These are phyloP conservation scores for Argya squamiceps DNA, from an alignment of 2,797 vertebrate species.

Conservation along the genomic window DNA sequence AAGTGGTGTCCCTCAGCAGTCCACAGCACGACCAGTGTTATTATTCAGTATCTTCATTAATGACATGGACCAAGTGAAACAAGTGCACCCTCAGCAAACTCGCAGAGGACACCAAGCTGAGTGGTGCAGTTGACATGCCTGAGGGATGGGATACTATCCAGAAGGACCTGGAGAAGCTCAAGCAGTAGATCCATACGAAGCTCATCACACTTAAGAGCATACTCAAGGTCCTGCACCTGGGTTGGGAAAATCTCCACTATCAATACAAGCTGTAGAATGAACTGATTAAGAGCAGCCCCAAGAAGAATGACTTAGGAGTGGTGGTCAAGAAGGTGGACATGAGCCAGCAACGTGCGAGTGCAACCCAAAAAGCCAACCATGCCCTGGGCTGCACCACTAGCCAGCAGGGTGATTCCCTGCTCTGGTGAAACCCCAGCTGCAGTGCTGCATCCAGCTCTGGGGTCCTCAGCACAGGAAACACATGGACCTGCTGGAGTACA, in stretches of 20 bases:
- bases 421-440: neutral
- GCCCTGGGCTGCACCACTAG: neutral
- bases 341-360: fast-evolving
- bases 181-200: neutral
- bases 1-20: neutral
- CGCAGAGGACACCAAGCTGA: neutral
- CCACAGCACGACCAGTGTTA: neutral
- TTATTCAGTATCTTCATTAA: neutral
- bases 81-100: neutral
- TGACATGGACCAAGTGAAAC: neutral
- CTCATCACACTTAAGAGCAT: neutral
- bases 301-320: neutral
- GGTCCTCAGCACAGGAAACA: neutral
- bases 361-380: neutral
- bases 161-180: neutral
- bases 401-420: neutral
- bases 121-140: too few species aligned
- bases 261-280: neutral
- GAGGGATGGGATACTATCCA: neutral
- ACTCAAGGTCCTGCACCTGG: neutral
- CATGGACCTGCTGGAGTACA: neutral
- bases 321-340: neutral
- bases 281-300: neutral
- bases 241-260: neutral
- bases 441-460: neutral